Percentiles rank a stretch among this genome's conserved stretches.
Evolutionary conservation across 2,888 invertebrate species (phyloP).

Genomic region (Metallyticus violacea): DNA sequence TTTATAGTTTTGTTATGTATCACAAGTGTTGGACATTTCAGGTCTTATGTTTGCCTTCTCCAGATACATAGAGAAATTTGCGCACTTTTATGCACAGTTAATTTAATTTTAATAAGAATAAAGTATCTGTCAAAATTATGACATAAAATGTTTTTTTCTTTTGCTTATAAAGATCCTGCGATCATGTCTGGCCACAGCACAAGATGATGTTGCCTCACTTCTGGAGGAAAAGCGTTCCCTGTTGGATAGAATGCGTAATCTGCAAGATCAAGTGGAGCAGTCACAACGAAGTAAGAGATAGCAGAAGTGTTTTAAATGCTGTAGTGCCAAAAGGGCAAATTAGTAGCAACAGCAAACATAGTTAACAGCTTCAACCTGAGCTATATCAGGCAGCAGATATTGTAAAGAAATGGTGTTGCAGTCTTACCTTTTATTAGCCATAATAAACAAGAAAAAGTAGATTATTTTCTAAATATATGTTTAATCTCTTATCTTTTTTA

Average conservation of each 20-base stretch:
- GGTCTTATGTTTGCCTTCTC: too few species aligned
- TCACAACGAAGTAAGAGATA: slow-evolving; percentile 32
- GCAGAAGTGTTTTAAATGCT: slow-evolving; percentile 34
- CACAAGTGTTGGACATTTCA: too few species aligned
- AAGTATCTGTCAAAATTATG: too few species aligned
- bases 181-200: slow-evolving; percentile 62
- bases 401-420: neutral
- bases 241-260: slow-evolving; percentile 63
- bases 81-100: too few species aligned
- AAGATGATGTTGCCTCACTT: slow-evolving; percentile 69
- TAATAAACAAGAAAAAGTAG: neutral
- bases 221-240: slow-evolving; percentile 72
- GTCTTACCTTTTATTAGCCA: neutral
- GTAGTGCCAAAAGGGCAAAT: slow-evolving; percentile 14
- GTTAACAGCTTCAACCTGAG: neutral
- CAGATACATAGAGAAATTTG: too few species aligned
- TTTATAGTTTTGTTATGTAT: too few species aligned
- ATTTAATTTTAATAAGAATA: too few species aligned
- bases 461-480: neutral
- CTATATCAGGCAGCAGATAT: neutral
- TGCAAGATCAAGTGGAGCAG: slow-evolving; percentile 57
- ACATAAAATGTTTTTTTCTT: too few species aligned
- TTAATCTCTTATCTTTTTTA: neutral
- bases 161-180: slow-evolving; percentile 35
- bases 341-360: neutral